Evolutionary conservation across 2,888 invertebrate genomes (phyloP), one percentile per base, ranked within the genome.

Genomic region (Tenthredo mesomela): DNA sequence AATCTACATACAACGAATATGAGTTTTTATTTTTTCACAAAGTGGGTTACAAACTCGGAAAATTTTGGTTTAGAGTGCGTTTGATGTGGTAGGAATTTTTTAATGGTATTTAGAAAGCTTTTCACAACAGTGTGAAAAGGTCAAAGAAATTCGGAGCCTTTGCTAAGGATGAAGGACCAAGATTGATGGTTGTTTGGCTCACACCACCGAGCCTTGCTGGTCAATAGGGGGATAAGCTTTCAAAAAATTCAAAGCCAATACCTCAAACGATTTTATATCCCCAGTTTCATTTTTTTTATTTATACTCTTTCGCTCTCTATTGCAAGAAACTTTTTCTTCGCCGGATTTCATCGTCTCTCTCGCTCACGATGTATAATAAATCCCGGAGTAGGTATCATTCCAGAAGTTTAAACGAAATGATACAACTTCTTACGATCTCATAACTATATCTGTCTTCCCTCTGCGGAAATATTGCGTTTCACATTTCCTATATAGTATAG

Each of bases 161-260:
- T 15, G 67, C 67, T 67, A 18, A 67, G 67, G 33, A 67, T 33
- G 67, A 33, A 33, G 67, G 67, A 33, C 67, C 25, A 67, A 67
- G 67, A 67, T 29, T 67, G 67, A 67, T 67, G 33, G 33, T 4
- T 33, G 67, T 33, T 33, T 33, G 67, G 33, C 18, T 18, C 67
- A 33, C 12, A 18, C 15, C 4, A 15, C 65, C 33, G 12, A 67
- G 29, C 65, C 33, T 67, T 10, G 33, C 33, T 67, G 33, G 29
- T 67, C 67, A 67, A 67, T 67, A 33, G 25, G 33, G 67, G 18
- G 67, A 1, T 67, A 67, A 25, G 33, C 67, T 33, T 67, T 67
- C 33, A 18, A 67, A 67, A 67, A 67, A 33, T 67, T 29, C 33
- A 18, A 67, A 67, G 67, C 67, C 67, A 33, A 67, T 67, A 67